Percentiles rank a stretch among this genome's conserved stretches.
Conservation (phyloP, 2,888 invertebrate genomes). For the Tetrapedia diversipes region DNA sequence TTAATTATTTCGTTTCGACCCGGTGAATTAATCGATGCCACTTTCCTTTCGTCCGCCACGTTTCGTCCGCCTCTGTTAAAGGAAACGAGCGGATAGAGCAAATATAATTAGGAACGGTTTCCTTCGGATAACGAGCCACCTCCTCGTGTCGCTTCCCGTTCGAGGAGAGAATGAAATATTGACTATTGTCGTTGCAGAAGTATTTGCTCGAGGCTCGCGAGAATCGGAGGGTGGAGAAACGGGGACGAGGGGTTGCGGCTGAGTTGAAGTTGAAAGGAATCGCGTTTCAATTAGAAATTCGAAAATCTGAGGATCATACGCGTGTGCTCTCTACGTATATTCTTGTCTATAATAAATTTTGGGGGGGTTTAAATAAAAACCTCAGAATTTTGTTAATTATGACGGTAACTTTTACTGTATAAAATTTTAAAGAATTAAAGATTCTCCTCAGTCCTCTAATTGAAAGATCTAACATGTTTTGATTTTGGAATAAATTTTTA, state of each 20-base stretch:
- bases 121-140: conserved; percentile 27
- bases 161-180: conserved; percentile 20
- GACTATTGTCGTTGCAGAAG: conserved; percentile 18
- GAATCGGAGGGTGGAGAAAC: neutral
- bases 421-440: too few relatives aligned
- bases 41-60: neutral
- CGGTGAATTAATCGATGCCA: conserved; percentile 36
- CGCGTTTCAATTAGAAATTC: neutral
- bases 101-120: conserved; percentile 44
- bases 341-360: too few relatives aligned
- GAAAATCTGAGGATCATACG: neutral
- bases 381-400: too few relatives aligned
- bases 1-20: neutral
- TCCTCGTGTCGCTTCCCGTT: conserved; percentile 15
- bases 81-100: conserved; percentile 12
- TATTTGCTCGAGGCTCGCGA: conserved; percentile 26
- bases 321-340: too few relatives aligned
- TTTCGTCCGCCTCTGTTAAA: conserved; percentile 13
- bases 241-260: neutral
- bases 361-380: too few relatives aligned
- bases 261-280: neutral
- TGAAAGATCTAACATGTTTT: too few relatives aligned
- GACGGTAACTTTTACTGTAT: too few relatives aligned
- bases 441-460: too few relatives aligned
- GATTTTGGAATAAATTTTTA: too few relatives aligned